Percentiles rank a stretch among this genome's conserved stretches.
These are phyloP conservation scores for Drosophila pruinosa DNA, from an alignment of 1,140 invertebrate species.

Conservation along the genomic window DNA sequence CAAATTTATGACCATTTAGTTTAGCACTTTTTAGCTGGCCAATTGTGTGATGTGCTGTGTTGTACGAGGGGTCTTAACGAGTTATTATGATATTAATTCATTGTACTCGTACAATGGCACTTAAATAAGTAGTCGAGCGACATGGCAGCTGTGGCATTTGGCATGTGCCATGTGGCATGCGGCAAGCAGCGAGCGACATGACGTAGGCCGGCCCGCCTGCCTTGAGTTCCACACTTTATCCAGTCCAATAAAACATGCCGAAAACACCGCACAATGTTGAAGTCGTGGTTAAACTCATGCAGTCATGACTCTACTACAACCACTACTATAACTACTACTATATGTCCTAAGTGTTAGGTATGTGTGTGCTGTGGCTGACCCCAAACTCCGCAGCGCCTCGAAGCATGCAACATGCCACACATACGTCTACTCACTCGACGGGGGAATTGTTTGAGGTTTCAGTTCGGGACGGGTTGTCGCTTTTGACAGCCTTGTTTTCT, in stretches of 20 bases:
- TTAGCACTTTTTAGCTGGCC: constrained; percentile 55
- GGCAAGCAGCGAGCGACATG: constrained; percentile 17
- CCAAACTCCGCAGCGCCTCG: neutral
- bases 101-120: constrained; percentile 39
- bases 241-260: constrained; percentile 67
- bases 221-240: constrained; percentile 36
- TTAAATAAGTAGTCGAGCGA: constrained; percentile 33
- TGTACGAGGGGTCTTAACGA: constrained; percentile 55
- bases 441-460: constrained; percentile 3
- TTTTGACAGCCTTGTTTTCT: neutral
- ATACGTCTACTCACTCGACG: neutral
- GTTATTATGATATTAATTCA: constrained; percentile 77
- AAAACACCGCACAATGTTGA: constrained; percentile 24
- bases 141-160: neutral
- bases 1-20: constrained; percentile 69
- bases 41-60: constrained; percentile 3
- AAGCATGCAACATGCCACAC: constrained; percentile 37
- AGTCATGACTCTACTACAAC: neutral
- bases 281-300: constrained; percentile 8
- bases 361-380: constrained; percentile 17
- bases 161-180: constrained; percentile 9
- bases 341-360: constrained; percentile 6
- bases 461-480: constrained; percentile 1
- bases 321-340: neutral
- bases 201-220: constrained; percentile 2